These are phyloP conservation scores for Venustaconcha ellipsiformis DNA, from an alignment of 1,140 invertebrate genomes.

Conservation along the genomic window DNA sequence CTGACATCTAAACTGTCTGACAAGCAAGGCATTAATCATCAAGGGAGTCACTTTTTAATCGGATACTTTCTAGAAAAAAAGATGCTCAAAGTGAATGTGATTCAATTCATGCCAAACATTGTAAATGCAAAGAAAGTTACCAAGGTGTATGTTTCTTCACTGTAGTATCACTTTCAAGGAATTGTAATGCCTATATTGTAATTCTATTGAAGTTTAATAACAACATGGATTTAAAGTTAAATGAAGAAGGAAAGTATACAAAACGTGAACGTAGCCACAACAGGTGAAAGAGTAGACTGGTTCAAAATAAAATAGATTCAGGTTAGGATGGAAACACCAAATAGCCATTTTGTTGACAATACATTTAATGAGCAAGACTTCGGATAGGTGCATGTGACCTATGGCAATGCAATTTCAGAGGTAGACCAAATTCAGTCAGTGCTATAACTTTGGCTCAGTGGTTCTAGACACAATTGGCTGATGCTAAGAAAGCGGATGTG, in stretches of 20 bases:
- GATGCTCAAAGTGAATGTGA: too few relatives aligned
- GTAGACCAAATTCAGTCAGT: too few relatives aligned
- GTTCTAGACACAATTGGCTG: slow-evolving; percentile 12
- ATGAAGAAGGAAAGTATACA: not conserved
- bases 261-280: slow-evolving; percentile 3
- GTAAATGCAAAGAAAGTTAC: too few relatives aligned
- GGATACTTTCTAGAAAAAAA: slow-evolving; percentile 12
- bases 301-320: slow-evolving; percentile 15
- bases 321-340: slow-evolving; percentile 1
- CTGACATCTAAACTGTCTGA: slow-evolving; percentile 10
- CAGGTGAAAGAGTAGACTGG: slow-evolving; percentile 28
- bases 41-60: slow-evolving; percentile 6
- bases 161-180: too few relatives aligned
- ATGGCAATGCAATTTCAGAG: not conserved
- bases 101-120: too few relatives aligned
- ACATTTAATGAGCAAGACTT: slow-evolving; percentile 10
- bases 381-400: not conserved
- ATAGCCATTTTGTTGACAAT: slow-evolving; percentile 13
- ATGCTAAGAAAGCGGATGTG: slow-evolving; percentile 25
- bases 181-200: too few relatives aligned
- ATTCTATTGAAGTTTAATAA: too few relatives aligned
- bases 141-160: too few relatives aligned
- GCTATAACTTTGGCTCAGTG: not conserved
- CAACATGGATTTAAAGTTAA: too few relatives aligned
- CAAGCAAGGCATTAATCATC: too few relatives aligned